These are phyloP conservation scores for Montipora cactus DNA, from an alignment of 64 coral and sea anemone species.

Conservation along the genomic window DNA sequence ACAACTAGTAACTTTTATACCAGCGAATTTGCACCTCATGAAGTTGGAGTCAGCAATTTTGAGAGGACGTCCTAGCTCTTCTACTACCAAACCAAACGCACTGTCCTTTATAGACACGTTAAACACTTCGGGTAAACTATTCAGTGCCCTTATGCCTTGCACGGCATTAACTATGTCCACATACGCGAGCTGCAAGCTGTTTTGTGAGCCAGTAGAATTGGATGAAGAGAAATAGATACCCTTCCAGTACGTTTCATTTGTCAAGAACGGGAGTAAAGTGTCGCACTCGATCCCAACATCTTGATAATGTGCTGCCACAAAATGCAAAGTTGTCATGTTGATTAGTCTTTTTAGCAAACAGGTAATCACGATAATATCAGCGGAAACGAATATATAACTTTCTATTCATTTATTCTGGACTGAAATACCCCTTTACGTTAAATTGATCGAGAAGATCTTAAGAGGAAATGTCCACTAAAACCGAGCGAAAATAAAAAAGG, in stretches of 20 bases:
- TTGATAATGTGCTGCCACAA: not conserved
- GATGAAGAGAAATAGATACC: slow-evolving; percentile 53
- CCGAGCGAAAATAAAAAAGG: too few relatives aligned
- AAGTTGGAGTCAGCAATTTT: not conserved
- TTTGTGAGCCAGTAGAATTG: not conserved
- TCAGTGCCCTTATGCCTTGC: slow-evolving; percentile 29
- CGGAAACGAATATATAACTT: too few relatives aligned
- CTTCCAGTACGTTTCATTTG: slow-evolving; percentile 42
- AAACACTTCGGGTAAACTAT: slow-evolving; percentile 12
- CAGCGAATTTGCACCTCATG: not conserved
- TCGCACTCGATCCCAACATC: slow-evolving; percentile 82
- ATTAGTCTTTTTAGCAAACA: too few relatives aligned
- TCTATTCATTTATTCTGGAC: too few relatives aligned
- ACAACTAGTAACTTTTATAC: slow-evolving; percentile 49
- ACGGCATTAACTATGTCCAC: slow-evolving; percentile 65
- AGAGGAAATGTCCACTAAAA: too few relatives aligned
- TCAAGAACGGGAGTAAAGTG: slow-evolving; percentile 16
- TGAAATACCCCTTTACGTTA: too few relatives aligned
- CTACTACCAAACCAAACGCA: slow-evolving; percentile 33
- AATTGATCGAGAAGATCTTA: too few relatives aligned
- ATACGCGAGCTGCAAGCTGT: slow-evolving; percentile 17
- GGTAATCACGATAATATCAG: too few relatives aligned
- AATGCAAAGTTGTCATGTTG: too few relatives aligned
- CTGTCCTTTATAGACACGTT: slow-evolving; percentile 49
- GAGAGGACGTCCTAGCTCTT: slow-evolving; percentile 39